These are phyloP conservation scores for Troilus luridus DNA, from an alignment of 2,888 invertebrate genomes.

Conservation along the genomic window DNA sequence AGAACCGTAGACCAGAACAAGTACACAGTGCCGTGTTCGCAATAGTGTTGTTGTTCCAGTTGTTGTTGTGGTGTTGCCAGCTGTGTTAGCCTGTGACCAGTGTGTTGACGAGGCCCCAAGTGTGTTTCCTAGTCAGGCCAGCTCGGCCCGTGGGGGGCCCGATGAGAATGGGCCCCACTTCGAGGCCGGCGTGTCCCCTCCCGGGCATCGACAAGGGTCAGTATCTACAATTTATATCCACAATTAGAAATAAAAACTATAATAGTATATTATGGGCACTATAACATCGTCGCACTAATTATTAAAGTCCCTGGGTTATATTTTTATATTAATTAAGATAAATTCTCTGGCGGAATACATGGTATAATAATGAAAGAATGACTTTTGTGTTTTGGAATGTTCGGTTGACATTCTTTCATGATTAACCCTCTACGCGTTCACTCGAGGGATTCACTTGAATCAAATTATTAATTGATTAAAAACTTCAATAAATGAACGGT, in stretches of 20 bases:
- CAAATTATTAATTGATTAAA: too few species aligned
- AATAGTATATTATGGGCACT: neutral
- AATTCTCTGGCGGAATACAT: too few species aligned
- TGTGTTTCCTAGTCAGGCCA: conserved; percentile 52
- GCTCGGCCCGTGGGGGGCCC: conserved; percentile 55
- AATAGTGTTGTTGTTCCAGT: neutral
- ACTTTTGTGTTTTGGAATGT: too few species aligned
- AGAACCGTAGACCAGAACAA: neutral
- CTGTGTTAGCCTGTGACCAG: conserved; percentile 29
- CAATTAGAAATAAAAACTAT: neutral
- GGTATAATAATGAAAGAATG: too few species aligned
- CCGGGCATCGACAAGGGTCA: conserved; percentile 48
- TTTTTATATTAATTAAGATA: too few species aligned
- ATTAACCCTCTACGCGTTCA: too few species aligned
- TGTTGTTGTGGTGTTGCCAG: conserved; percentile 2
- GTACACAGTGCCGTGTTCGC: neutral
- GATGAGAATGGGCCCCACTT: conserved; percentile 55
- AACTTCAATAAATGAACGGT: too few species aligned
- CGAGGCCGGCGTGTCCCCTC: conserved; percentile 53
- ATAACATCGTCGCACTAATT: neutral
- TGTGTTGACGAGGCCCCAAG: conserved; percentile 42
- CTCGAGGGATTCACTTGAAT: too few species aligned
- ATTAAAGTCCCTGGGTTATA: too few species aligned
- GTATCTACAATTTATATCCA: neutral
- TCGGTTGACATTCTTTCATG: too few species aligned